phyloP scores from a whole-genome alignment of 2,888 invertebrate genomes.

The Morpho helenor region DNA sequence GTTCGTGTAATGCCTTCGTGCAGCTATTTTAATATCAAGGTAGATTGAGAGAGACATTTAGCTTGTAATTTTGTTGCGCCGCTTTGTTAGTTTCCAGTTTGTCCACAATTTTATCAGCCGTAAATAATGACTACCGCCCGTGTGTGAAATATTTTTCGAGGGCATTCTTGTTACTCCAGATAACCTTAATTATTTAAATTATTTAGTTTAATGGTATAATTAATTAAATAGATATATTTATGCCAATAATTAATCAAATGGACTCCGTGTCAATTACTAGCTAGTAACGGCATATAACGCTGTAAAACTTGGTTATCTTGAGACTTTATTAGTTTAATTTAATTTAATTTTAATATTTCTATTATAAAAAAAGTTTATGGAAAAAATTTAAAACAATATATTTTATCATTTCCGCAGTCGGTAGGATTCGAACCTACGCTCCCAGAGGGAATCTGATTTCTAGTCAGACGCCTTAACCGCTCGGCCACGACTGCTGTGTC shows the following conservation, averaged over 20 bases:
- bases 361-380: neutral
- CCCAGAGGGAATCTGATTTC: conserved; percentile 95
- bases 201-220: too few species aligned
- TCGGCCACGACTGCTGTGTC: conserved; percentile 87
- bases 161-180: too few species aligned
- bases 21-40: conserved; percentile 25
- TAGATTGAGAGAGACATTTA: conserved; percentile 23
- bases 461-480: conserved; percentile 94
- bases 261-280: too few species aligned
- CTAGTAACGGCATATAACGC: too few species aligned
- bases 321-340: too few species aligned
- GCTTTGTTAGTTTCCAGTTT: conserved; percentile 16
- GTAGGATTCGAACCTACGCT: conserved; percentile 95
- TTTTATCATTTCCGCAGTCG: conserved; percentile 80
- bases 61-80: conserved; percentile 27
- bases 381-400: neutral
- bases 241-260: too few species aligned
- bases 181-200: too few species aligned
- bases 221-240: too few species aligned
- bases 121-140: conserved; percentile 5
- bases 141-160: neutral
- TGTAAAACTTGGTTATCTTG: too few species aligned
- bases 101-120: conserved; percentile 15
- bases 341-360: neutral
- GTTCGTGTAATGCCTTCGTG: conserved; percentile 26